Percentiles rank a stretch among this genome's conserved stretches.
Conservation (phyloP, 2,113 vertebrate species). For the Cygnus buccinator region DNA sequence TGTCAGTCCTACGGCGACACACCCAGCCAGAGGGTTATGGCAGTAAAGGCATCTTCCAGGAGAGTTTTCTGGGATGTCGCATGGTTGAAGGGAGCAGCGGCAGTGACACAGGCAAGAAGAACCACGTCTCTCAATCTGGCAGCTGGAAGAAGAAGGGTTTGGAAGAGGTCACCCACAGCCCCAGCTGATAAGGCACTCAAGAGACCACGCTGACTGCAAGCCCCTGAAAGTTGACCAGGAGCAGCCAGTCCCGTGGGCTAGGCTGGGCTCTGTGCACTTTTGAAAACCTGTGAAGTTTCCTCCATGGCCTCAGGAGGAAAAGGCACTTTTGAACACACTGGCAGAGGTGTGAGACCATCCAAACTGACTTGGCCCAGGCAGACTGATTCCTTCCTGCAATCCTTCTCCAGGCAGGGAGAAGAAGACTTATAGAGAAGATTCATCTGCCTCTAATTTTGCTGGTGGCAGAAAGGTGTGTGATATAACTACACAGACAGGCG, state of each 20-base stretch:
- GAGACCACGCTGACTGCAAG: background rate
- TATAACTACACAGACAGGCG: background rate
- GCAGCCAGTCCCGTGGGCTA: background rate
- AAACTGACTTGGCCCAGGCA: rapidly evolving
- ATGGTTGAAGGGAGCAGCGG: background rate
- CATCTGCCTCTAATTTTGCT: background rate
- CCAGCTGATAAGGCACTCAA: background rate
- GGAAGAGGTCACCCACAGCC: background rate
- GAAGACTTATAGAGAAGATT: background rate
- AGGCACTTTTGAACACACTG: too few species aligned
- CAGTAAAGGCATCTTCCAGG: background rate
- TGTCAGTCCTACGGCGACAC: background rate
- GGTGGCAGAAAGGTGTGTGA: background rate
- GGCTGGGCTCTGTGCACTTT: rapidly evolving
- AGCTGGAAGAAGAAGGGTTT: background rate
- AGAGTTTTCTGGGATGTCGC: background rate
- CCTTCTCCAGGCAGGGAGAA: background rate
- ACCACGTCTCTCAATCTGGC: background rate
- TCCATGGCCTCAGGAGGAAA: background rate
- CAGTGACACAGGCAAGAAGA: background rate
- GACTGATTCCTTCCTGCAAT: background rate
- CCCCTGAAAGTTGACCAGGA: background rate
- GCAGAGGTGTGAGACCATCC: background rate
- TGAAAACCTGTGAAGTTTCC: background rate
- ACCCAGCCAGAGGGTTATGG: background rate